Evolutionary conservation across 2,797 vertebrate species (phyloP).

Genomic region (Falco concolor): DNA sequence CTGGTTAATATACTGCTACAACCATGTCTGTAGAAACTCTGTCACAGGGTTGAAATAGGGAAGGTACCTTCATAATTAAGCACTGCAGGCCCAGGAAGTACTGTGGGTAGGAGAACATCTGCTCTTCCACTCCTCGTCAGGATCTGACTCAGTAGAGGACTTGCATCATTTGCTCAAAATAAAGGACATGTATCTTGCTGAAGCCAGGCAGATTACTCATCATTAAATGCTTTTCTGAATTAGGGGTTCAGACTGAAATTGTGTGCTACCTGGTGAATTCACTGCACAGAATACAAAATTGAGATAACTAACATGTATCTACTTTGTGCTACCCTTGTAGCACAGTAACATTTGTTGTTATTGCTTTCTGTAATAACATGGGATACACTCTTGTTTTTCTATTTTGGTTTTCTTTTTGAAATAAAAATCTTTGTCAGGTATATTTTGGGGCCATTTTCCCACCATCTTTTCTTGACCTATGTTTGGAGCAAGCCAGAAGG

Average conservation of each 20-base stretch:
- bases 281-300: not conserved
- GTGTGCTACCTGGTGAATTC: not conserved
- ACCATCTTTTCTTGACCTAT: not conserved
- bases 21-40: not conserved
- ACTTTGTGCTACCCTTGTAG: not conserved
- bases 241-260: not conserved
- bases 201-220: not conserved
- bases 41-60: not conserved
- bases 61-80: not conserved
- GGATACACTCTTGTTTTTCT: not conserved
- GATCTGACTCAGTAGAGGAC: conserved; percentile 18
- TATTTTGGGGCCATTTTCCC: not conserved
- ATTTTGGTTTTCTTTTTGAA: not conserved
- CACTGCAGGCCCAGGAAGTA: not conserved
- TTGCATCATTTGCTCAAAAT: not conserved
- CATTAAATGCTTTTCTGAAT: not conserved
- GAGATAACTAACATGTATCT: not conserved
- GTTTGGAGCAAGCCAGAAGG: not conserved
- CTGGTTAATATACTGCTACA: not conserved
- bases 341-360: not conserved
- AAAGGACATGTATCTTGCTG: not conserved
- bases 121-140: not conserved
- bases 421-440: not conserved
- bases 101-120: not conserved
- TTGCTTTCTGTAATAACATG: not conserved